Base-by-base conservation (phyloP, 1,140 invertebrate species). In the Battus philenor region DNA sequence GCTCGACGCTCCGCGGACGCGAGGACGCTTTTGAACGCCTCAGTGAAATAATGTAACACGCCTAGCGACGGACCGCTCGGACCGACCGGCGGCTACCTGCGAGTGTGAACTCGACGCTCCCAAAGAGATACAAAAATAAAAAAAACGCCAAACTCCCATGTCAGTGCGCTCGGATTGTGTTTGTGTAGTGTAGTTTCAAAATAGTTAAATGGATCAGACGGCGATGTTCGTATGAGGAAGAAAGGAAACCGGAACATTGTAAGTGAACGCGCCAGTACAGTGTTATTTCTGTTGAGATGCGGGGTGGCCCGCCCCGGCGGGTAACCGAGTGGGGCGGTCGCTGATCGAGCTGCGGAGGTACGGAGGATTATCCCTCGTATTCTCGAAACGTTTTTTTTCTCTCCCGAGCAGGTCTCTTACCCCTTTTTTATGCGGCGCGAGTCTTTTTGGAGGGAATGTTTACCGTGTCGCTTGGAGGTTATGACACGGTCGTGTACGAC, bases 201-300 rank as follows among this genome's bases (percentile, higher is more conserved):
- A 80, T 80, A 79, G 75, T 77, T 80, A 78, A 83, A 83, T 83
- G 79, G 73, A 79, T 81, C 63, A 60, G 45, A 72, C 75, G 72
- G 75, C 74, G 67, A 83, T 83, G 79, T 65, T 83, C 79, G 77
- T 79, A 83, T 83, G 79, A 83, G 77, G 79, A 84, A 84, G 77
- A 84, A 84, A 74, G 69, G 58, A 65, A 79, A 72, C 58, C 66
- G 75, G 62, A 84, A 77, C 75, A 84, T 80, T 63, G 79, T 81
- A 83, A 83, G 79, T 83, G 75, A 59, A 17, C 50, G 65, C 54
- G 58, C 34, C 34, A 44, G 54, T 48, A 53, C 50, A 63, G 67
- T 76, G 74, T 75, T 75, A 63, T 71, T 73, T 57, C 54, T 68
- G 61, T 63, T 71, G 72, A 72, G 58, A 83, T 83, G 74, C 71